Percentiles rank a stretch among this genome's conserved stretches.
Conservation (phyloP, 2,797 vertebrate genomes). For the Sebastes nivosus region DNA sequence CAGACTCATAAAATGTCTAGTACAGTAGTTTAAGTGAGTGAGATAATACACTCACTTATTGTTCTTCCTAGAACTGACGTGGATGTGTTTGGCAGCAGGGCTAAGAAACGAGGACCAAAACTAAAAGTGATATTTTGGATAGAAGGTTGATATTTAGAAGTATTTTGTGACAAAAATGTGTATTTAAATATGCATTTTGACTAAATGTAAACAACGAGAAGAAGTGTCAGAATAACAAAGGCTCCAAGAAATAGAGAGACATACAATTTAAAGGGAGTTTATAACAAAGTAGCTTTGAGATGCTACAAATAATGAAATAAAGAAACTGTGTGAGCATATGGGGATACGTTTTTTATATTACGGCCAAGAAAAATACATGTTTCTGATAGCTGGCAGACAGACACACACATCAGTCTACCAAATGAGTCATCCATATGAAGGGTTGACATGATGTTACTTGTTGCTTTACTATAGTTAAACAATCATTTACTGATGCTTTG, state of each 20-base stretch:
- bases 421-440: background rate
- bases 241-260: background rate
- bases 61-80: background rate
- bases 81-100: background rate
- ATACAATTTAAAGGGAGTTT: background rate
- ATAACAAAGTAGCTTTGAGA: too few relatives aligned
- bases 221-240: background rate
- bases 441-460: background rate
- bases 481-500: background rate
- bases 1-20: constrained; percentile 31
- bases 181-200: background rate
- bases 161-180: background rate
- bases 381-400: background rate
- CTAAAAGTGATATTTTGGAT: background rate
- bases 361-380: background rate
- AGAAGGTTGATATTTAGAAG: background rate
- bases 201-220: background rate
- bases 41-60: constrained; percentile 27
- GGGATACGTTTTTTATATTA: background rate
- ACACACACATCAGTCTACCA: background rate
- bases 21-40: background rate
- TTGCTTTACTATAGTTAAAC: background rate
- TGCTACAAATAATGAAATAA: background rate
- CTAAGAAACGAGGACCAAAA: background rate
- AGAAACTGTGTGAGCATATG: background rate